phyloP scores from a whole-genome alignment of 2,888 invertebrate species.

The Mellilla xanthometata region DNA sequence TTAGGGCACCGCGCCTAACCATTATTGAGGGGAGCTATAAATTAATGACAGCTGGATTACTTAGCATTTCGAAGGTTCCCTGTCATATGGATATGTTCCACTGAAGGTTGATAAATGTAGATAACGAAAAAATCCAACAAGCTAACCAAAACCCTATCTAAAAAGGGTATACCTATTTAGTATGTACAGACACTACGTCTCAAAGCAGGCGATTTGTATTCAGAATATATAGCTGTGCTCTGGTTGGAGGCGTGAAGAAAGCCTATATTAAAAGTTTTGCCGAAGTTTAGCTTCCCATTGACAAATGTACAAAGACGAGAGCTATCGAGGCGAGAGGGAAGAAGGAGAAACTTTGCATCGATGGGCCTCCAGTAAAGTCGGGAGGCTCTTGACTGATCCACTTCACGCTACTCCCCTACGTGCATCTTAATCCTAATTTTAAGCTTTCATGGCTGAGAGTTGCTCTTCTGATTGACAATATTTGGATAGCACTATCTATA shows the following conservation, averaged over 20 bases:
- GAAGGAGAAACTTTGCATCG: slow-evolving; percentile 40
- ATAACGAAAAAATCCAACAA: no score
- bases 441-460: slow-evolving; percentile 27
- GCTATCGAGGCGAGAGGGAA: slow-evolving; percentile 38
- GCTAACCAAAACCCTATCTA: slow-evolving; percentile 6
- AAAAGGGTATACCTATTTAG: background rate
- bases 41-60: slow-evolving; percentile 35
- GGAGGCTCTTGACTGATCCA: slow-evolving; percentile 29
- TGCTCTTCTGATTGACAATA: no score
- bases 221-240: slow-evolving; percentile 12
- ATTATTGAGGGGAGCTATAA: slow-evolving; percentile 29
- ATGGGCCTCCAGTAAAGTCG: slow-evolving; percentile 41
- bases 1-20: background rate
- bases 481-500: no score
- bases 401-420: slow-evolving; percentile 24
- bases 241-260: slow-evolving; percentile 5
- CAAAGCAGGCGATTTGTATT: slow-evolving; percentile 25
- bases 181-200: background rate
- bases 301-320: slow-evolving; percentile 38
- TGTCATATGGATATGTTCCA: no score
- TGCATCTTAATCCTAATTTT: slow-evolving; percentile 35
- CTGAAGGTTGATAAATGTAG: no score
- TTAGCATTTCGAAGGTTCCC: slow-evolving; percentile 38
- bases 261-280: slow-evolving; percentile 19
- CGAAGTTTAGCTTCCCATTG: slow-evolving; percentile 24